Conservation (phyloP, 1,140 invertebrate genomes). For the Brachionus koreanus region DNA sequence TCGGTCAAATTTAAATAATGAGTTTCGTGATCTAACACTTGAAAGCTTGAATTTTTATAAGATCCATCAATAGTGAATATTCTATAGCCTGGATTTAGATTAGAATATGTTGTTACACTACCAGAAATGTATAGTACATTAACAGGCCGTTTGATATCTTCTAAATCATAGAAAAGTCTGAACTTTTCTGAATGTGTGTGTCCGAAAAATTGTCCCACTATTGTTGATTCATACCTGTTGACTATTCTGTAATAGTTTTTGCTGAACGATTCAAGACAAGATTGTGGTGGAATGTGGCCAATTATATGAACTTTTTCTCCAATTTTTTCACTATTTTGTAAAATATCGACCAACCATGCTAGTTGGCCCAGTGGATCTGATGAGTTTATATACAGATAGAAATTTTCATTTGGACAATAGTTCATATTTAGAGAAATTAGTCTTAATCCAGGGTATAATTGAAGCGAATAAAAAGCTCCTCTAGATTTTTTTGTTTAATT, state of each 20-base stretch:
- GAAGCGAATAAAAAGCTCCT: constrained; percentile 29
- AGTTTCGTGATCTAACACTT: constrained; percentile 41
- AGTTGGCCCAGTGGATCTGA: constrained; percentile 90
- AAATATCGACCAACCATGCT: constrained; percentile 68
- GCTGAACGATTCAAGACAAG: constrained; percentile 64
- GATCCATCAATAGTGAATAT: constrained; percentile 34
- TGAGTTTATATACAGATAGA: constrained; percentile 89
- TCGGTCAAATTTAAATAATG: constrained; percentile 21
- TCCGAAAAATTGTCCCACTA: constrained; percentile 61
- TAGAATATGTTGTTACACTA: constrained; percentile 77
- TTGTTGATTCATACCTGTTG: constrained; percentile 57
- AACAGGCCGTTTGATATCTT: constrained; percentile 61
- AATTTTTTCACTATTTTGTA: constrained; percentile 85
- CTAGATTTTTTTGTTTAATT: background rate
- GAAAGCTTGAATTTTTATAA: constrained; percentile 1
- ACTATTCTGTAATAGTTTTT: constrained; percentile 59
- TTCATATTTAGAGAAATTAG: constrained; percentile 62
- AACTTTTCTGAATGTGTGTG: constrained; percentile 60
- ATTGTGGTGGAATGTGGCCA: constrained; percentile 83
- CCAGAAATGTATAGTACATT: constrained; percentile 85
- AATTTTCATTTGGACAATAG: constrained; percentile 58
- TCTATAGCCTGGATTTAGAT: constrained; percentile 43
- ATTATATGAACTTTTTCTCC: constrained; percentile 90
- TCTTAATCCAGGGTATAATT: constrained; percentile 54
- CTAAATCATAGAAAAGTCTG: constrained; percentile 58